Base-by-base conservation (phyloP, 64 coral and sea anemone genomes). In the Actinia equina region DNA sequence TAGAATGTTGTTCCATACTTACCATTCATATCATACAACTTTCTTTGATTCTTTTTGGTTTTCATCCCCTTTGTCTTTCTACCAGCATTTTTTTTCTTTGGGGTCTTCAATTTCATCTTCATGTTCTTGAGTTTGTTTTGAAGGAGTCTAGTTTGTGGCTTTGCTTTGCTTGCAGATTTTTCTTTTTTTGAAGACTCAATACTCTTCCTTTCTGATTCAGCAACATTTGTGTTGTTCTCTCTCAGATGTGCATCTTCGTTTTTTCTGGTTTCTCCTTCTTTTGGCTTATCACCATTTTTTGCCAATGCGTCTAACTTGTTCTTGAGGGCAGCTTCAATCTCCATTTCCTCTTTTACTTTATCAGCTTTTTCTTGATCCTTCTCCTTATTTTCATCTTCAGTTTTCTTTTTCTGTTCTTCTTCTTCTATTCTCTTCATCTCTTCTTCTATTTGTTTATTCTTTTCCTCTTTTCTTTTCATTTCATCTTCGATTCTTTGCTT, bases 261-360 rank as follows among this genome's bases (percentile, higher is more conserved):
- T 16, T 44, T 46, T 17, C 4, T 1, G 4, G 4, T 45, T 19
- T 71, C 25, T 42, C 20, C 26, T 74, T 41, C 69, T 43, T 55
- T 45, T 2, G 80, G 5, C 44, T 82, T 44, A 6, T 25, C 17
- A 17, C 22, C 79, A 52, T 49, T 52, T 26, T 82, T 82, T 26
- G 83, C 26, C 26, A 85, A 52, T 12, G 30, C 55, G 8, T 44
- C 3, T 85, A 63, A 26, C 59, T 9, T 85, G 17, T 85, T 53
- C 62, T 85, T 85, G 15, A 85, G 53, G 62, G 83, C 83, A 58
- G 54, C 83, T 85, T 85, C 83, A 85, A 85, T 63, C 20, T 58
- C 83, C 41, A 60, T 59, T 85, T 85, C 83, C 15, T 85, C 83
- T 37, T 61, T 63, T 23, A 85, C 2, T 62, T 85, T 85, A 57